These are phyloP conservation scores for Xenopus laevis DNA, from an alignment of 2,113 vertebrate species.

Conservation along the genomic window DNA sequence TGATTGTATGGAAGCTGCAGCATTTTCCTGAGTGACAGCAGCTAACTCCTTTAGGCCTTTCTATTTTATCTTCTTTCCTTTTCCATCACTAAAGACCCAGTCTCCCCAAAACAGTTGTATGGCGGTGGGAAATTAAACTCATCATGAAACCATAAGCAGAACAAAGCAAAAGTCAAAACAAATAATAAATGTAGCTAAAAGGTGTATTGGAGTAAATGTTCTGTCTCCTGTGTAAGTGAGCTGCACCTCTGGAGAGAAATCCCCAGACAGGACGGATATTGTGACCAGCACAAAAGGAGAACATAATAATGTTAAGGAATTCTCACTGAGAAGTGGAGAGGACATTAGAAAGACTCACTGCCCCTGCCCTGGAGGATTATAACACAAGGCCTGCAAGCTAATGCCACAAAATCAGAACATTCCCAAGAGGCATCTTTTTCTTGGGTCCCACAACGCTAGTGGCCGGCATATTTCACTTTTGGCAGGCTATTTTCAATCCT, in stretches of 20 bases:
- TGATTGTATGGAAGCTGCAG: neutral
- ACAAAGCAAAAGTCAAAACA: neutral
- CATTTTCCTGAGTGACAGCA: neutral
- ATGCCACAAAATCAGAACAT: neutral
- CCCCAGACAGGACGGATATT: constrained; percentile 19
- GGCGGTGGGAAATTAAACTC: too few species aligned
- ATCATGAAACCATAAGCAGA: too few species aligned
- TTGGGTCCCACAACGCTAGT: neutral
- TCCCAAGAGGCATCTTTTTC: neutral
- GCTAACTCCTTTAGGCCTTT: neutral
- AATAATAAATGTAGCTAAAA: neutral
- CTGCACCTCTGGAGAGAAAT: neutral
- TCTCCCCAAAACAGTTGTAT: neutral
- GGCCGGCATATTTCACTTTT: neutral
- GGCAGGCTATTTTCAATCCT: neutral
- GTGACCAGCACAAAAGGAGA: constrained; percentile 25
- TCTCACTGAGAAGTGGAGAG: neutral
- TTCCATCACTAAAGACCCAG: neutral
- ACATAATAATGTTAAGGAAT: constrained; percentile 2
- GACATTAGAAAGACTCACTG: neutral
- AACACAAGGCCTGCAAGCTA: neutral
- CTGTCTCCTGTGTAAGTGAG: neutral
- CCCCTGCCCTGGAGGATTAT: neutral
- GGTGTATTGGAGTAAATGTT: neutral
- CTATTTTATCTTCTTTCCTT: too few species aligned